Percentiles rank a stretch among this genome's conserved stretches.
Conservation (phyloP, 2,797 vertebrate genomes). For the Salmo trutta region DNA sequence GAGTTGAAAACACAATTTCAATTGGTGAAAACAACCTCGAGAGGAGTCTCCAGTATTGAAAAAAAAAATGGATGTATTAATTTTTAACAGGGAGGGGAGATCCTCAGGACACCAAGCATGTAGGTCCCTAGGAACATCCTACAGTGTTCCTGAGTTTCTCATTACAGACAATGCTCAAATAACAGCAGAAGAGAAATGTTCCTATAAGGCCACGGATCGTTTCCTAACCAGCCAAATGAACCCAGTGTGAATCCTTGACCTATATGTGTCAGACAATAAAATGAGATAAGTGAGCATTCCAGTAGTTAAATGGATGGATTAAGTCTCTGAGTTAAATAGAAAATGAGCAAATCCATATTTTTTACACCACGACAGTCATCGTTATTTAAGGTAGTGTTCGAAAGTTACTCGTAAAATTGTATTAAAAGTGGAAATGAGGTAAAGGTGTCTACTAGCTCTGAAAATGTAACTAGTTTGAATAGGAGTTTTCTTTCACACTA, state of each 20-base stretch:
- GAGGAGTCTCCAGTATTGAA: not conserved
- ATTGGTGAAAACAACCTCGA: not conserved
- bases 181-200: constrained; percentile 55
- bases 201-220: constrained; percentile 44
- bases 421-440: too few relatives aligned
- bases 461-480: not conserved
- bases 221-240: constrained; percentile 22
- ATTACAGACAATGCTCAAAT: constrained; percentile 48
- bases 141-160: constrained; percentile 61
- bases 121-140: constrained; percentile 46
- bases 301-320: constrained; percentile 22
- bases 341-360: constrained; percentile 24
- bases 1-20: not conserved
- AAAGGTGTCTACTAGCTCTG: too few relatives aligned
- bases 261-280: constrained; percentile 28
- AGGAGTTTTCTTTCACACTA: not conserved
- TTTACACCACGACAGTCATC: not conserved
- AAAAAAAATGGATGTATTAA: not conserved
- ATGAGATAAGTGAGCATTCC: constrained; percentile 10
- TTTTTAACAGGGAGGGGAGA: constrained; percentile 31
- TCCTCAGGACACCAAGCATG: constrained; percentile 31
- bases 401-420: too few relatives aligned
- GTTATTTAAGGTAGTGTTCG: too few relatives aligned
- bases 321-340: constrained; percentile 21
- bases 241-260: constrained; percentile 44